A percentile compares a stretch with the other conserved stretches of the same genome.
phyloP scores from a whole-genome alignment of 2,113 vertebrate genomes.

The Eulemur rufifrons region DNA sequence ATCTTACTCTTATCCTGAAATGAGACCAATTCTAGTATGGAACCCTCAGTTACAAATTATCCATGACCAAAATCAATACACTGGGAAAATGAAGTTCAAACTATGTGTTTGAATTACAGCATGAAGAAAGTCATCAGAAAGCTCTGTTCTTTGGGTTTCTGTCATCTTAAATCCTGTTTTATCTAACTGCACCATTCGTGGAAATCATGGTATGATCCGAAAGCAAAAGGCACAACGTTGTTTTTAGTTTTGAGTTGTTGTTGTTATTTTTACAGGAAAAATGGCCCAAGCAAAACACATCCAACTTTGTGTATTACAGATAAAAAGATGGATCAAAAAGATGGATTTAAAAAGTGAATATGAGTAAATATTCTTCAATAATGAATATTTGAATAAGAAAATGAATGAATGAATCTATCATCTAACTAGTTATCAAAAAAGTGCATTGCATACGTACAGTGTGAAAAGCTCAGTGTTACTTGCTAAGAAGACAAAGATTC shows the following conservation, averaged over 20 bases:
- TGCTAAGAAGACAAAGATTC: neutral
- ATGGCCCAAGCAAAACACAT: neutral
- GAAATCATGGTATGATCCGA: slow-evolving; percentile 16
- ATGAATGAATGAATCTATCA: neutral
- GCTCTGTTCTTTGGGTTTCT: neutral
- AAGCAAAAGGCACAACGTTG: slow-evolving; percentile 34
- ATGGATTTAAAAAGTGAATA: neutral
- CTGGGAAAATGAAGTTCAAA: slow-evolving; percentile 58
- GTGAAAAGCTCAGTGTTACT: neutral
- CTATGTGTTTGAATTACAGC: neutral
- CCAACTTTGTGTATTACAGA: neutral
- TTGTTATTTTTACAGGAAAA: slow-evolving; percentile 10
- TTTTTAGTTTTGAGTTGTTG: neutral
- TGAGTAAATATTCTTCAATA: neutral
- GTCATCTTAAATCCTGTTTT: slow-evolving; percentile 45
- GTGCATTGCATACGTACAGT: neutral
- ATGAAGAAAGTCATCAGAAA: slow-evolving; percentile 39
- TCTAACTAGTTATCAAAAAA: neutral
- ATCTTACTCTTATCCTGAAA: slow-evolving; percentile 66
- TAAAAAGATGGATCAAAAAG: slow-evolving; percentile 6
- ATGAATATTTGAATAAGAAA: neutral
- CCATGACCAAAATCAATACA: slow-evolving; percentile 57
- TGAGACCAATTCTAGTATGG: slow-evolving; percentile 10
- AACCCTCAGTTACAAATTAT: slow-evolving; percentile 55
- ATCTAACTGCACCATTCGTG: neutral